These are phyloP conservation scores for Limonius californicus DNA, from an alignment of 1,140 invertebrate genomes.

Conservation along the genomic window DNA sequence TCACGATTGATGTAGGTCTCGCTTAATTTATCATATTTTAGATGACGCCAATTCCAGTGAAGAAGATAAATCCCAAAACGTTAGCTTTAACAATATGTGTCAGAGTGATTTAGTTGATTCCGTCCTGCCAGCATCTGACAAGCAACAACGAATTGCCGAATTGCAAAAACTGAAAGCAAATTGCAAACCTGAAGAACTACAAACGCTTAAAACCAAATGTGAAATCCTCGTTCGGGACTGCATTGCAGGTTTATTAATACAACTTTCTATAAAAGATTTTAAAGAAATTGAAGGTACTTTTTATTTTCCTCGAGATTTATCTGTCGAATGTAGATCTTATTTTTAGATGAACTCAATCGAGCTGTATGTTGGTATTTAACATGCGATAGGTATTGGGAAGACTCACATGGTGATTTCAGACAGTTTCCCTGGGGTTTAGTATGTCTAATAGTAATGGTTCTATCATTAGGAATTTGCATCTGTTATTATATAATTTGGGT, in stretches of 20 bases:
- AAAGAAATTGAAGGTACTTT: conserved; percentile 78
- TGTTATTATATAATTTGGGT: conserved; percentile 90
- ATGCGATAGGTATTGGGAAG: conserved; percentile 88
- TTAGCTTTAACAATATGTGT: conserved; percentile 48
- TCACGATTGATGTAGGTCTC: no score
- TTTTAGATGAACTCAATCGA: conserved; percentile 76
- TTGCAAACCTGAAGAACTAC: conserved; percentile 75
- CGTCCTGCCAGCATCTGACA: conserved; percentile 59
- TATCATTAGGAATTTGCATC: conserved; percentile 76
- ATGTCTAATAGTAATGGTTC: conserved; percentile 68
- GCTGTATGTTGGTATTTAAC: conserved; percentile 88
- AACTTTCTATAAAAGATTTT: conserved; percentile 77
- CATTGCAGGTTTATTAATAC: conserved; percentile 71
- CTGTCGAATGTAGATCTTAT: conserved; percentile 1
- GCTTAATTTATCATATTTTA: no score
- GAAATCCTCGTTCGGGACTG: conserved; percentile 66
- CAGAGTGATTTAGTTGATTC: conserved; percentile 67
- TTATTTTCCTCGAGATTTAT: neutral
- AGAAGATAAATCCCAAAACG: conserved; percentile 42
- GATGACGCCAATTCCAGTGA: conserved; percentile 31
- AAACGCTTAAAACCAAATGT: conserved; percentile 61
- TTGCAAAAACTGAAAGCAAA: conserved; percentile 71
- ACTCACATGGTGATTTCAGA: conserved; percentile 67
- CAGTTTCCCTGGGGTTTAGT: conserved; percentile 77
- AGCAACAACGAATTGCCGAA: conserved; percentile 62